Evolutionary conservation across 2,113 vertebrate genomes (phyloP).

Genomic region (Tupaia tana): DNA sequence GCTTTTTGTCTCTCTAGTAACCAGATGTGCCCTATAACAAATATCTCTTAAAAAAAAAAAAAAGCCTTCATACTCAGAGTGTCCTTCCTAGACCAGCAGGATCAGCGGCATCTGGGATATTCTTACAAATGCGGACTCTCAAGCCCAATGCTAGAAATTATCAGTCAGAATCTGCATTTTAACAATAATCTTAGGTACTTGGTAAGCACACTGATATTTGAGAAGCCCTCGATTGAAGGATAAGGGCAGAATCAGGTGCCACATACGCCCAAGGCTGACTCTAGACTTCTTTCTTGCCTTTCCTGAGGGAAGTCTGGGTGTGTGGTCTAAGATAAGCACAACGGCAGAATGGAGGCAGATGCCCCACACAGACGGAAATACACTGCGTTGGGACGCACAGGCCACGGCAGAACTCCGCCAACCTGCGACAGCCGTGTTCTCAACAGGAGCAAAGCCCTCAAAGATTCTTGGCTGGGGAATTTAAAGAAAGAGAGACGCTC

Average conservation of each 20-base stretch:
- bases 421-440: constrained; percentile 67
- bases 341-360: constrained; percentile 58
- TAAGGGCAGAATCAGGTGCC: background rate
- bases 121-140: background rate
- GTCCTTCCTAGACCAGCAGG: background rate
- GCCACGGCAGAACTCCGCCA: background rate
- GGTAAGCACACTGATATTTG: background rate
- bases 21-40: no score
- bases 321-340: constrained; percentile 21
- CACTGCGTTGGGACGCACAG: background rate
- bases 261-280: background rate
- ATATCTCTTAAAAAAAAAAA: no score
- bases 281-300: background rate
- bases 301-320: background rate
- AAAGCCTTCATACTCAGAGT: background rate
- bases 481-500: constrained; percentile 53
- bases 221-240: background rate
- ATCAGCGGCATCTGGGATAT: background rate
- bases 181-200: background rate
- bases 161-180: background rate
- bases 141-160: background rate
- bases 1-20: no score
- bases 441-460: constrained; percentile 58
- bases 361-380: constrained; percentile 4
- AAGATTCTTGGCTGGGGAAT: constrained; percentile 21